Evolutionary conservation across 1,140 invertebrate genomes (phyloP).

Genomic region (Gerris buenoi): DNA sequence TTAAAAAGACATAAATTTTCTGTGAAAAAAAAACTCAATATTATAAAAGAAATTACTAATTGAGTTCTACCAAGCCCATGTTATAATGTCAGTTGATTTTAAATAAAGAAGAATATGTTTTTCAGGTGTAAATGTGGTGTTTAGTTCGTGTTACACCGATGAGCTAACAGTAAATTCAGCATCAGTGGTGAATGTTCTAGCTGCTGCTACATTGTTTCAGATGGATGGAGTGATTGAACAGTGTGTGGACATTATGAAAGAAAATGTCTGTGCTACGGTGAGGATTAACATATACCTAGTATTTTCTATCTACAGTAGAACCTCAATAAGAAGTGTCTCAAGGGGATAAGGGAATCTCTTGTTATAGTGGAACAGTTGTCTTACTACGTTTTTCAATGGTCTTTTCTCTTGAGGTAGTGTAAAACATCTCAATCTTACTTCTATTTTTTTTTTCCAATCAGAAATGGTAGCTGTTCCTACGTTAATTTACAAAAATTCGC

Average conservation of each 20-base stretch:
- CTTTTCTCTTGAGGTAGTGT: too few relatives aligned
- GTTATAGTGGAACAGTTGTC: too few relatives aligned
- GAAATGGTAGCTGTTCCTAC: too few relatives aligned
- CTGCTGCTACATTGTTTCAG: constrained; percentile 61
- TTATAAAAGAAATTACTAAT: too few relatives aligned
- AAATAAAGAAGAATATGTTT: constrained; percentile 12
- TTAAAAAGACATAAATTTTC: constrained; percentile 28
- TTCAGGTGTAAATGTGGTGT: constrained; percentile 50
- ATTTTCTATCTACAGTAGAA: too few relatives aligned
- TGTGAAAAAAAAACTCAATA: neutral
- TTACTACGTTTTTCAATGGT: too few relatives aligned
- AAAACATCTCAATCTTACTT: too few relatives aligned
- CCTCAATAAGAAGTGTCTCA: too few relatives aligned
- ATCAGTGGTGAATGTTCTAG: constrained; percentile 52
- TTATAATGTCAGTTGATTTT: neutral
- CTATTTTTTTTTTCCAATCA: too few relatives aligned
- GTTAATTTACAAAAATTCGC: too few relatives aligned
- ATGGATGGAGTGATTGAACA: constrained; percentile 59
- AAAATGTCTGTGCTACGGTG: constrained; percentile 51
- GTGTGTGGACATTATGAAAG: constrained; percentile 57
- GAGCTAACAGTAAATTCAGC: constrained; percentile 55
- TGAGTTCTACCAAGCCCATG: neutral
- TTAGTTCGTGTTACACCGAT: constrained; percentile 66
- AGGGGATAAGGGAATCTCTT: too few relatives aligned
- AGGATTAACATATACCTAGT: too few relatives aligned